Evolutionary conservation across 2,113 vertebrate species (phyloP).

Genomic region (Nematolebias whitei): DNA sequence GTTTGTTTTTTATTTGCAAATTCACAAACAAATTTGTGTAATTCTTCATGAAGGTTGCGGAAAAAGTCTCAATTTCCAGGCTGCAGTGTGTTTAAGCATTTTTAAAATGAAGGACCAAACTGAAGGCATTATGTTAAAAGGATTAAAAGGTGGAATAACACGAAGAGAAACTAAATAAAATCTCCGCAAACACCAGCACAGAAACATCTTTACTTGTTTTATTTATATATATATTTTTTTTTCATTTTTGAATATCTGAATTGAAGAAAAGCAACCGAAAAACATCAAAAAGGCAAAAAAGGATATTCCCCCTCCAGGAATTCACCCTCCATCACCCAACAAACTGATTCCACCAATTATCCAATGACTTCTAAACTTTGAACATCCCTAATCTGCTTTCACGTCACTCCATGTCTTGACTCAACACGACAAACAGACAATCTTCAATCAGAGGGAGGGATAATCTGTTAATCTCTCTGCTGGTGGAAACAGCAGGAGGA

Average conservation of each 20-base stretch:
- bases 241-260: background rate
- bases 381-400: constrained; percentile 22
- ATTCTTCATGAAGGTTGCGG: background rate
- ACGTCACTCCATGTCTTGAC: constrained; percentile 34
- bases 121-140: too few relatives aligned
- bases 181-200: background rate
- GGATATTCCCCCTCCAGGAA: background rate
- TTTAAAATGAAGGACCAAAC: too few relatives aligned
- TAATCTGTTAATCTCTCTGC: constrained; percentile 54
- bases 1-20: too few relatives aligned
- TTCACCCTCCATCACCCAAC: background rate
- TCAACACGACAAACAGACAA: constrained; percentile 51
- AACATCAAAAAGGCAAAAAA: background rate
- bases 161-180: too few relatives aligned
- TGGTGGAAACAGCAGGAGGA: constrained; percentile 21
- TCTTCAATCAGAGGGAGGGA: constrained; percentile 28
- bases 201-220: background rate
- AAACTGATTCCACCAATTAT: background rate
- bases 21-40: background rate
- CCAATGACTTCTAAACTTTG: constrained; percentile 11
- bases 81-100: background rate
- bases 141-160: too few relatives aligned
- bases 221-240: too few relatives aligned
- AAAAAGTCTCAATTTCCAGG: background rate
- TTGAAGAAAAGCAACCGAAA: background rate